phyloP scores from a whole-genome alignment of 2,888 invertebrate species.

The Pandemis corylana region DNA sequence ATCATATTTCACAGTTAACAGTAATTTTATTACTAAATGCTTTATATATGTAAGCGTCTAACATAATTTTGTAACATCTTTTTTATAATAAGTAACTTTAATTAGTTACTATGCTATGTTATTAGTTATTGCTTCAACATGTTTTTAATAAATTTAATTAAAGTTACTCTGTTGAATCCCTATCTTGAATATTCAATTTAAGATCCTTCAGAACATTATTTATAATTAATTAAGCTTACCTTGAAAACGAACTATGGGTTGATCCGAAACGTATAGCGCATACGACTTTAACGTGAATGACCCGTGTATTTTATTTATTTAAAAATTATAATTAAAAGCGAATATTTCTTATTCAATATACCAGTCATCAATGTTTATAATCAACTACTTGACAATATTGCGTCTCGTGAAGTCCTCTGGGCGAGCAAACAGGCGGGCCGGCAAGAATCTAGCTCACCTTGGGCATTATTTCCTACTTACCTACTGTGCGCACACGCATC shows the following conservation, averaged over 20 bases:
- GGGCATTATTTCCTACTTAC: conserved; percentile 79
- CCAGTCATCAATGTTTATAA: conserved; percentile 32
- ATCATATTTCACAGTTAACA: too few species aligned
- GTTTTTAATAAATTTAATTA: neutral
- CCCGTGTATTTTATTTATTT: too few species aligned
- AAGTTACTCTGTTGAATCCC: neutral
- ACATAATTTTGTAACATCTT: neutral
- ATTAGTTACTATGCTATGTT: too few species aligned
- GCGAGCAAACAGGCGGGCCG: conserved; percentile 61
- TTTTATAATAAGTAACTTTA: too few species aligned
- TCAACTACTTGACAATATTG: conserved; percentile 44
- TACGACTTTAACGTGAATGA: too few species aligned
- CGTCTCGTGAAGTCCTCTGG: conserved; percentile 58
- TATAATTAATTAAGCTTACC: neutral
- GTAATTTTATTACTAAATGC: too few species aligned
- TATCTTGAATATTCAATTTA: neutral
- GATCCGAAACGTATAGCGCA: too few species aligned
- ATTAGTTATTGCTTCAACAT: neutral
- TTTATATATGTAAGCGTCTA: neutral
- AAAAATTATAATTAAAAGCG: too few species aligned
- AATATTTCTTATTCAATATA: neutral
- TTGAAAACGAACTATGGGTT: too few species aligned
- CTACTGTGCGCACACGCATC: conserved; percentile 51
- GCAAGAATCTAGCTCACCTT: conserved; percentile 79
- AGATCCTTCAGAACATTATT: neutral